Percentiles rank a stretch among this genome's conserved stretches.
These are phyloP conservation scores for Sebastes vulpes DNA, from an alignment of 2,797 vertebrate genomes.

Conservation along the genomic window DNA sequence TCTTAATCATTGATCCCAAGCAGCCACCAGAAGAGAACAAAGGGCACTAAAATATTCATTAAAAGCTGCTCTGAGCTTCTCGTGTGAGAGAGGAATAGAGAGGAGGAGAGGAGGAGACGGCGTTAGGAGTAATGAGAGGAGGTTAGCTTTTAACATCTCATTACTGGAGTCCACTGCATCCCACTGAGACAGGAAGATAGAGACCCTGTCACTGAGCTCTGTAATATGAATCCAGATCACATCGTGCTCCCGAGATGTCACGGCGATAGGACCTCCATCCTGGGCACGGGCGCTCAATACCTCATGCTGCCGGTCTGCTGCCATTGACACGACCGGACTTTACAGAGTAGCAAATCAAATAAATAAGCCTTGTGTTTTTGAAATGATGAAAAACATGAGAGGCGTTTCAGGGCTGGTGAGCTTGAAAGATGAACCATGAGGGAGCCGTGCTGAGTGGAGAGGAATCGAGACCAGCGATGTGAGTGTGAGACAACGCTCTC, in stretches of 20 bases:
- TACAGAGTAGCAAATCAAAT: slow-evolving; percentile 26
- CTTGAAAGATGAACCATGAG: slow-evolving; percentile 49
- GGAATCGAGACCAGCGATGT: slow-evolving; percentile 36
- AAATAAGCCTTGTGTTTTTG: neutral
- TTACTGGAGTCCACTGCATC: slow-evolving; percentile 68
- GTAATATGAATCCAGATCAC: slow-evolving; percentile 60
- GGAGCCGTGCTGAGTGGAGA: slow-evolving; percentile 32
- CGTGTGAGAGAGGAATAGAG: slow-evolving; percentile 52
- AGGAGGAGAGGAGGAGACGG: slow-evolving; percentile 4
- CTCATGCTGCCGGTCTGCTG: slow-evolving; percentile 17
- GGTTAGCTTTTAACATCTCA: slow-evolving; percentile 80
- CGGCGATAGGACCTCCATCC: slow-evolving; percentile 25
- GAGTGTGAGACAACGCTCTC: neutral
- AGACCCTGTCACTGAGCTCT: slow-evolving; percentile 51
- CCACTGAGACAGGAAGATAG: slow-evolving; percentile 57
- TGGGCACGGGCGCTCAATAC: neutral
- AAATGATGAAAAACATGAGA: slow-evolving; percentile 52
- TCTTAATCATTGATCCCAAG: slow-evolving; percentile 81
- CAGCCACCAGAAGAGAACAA: slow-evolving; percentile 83
- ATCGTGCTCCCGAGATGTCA: slow-evolving; percentile 44
- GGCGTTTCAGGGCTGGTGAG: slow-evolving; percentile 54
- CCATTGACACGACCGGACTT: neutral
- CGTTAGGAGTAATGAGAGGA: slow-evolving; percentile 71
- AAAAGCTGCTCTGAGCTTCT: slow-evolving; percentile 81
- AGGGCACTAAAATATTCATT: slow-evolving; percentile 87